Evolutionary conservation across 1,140 invertebrate species (phyloP), one percentile per base, ranked within the genome.

Genomic region (Lucilia sericata): DNA sequence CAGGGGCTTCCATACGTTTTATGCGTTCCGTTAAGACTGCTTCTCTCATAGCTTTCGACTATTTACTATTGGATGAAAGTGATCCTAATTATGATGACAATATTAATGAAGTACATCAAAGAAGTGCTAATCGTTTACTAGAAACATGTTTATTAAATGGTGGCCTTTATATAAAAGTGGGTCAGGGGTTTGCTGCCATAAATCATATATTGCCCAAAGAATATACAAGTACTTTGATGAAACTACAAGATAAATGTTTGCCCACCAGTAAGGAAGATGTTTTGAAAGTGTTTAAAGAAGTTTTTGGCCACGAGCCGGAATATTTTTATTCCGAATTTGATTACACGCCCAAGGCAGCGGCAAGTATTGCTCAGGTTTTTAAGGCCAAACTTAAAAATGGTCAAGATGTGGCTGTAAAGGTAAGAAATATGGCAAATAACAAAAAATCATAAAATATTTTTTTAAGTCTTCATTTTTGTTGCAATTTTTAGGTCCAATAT

Each of bases 101-200:
- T 25, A 51, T 88, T 0, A 88, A 91, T 70, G 83, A 85, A 19
- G 89, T 92, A 84, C 96, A 96, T 88, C 89, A 92, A 87, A 91
- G 94, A 85, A 92, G 94, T 83, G 95, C 95, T 2, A 90, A 95
- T 25, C 91, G 93, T 36, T 92, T 96, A 75, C 88, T 96, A 12
- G 86, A 93, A 65, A 95, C 94, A 0, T 96, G 95, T 88, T 90
- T 96, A 42, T 89, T 92, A 74, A 96, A 96, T 92, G 95, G 96
- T 65, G 96, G 96, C 0, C 90, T 96, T 2, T 96, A 96, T 88
- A 93, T 96, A 3, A 96, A 96, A 89, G 91, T 96, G 19, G 96
- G 96, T 2, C 96, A 96, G 89, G 96, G 95, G 8, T 91, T 96
- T 60, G 94, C 95, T 5, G 94, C 94, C 2, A 92, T 96, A 88